Base-by-base conservation (phyloP, 35 echinoderm and acorn worm genomes). In the Lytechinus pictus region DNA sequence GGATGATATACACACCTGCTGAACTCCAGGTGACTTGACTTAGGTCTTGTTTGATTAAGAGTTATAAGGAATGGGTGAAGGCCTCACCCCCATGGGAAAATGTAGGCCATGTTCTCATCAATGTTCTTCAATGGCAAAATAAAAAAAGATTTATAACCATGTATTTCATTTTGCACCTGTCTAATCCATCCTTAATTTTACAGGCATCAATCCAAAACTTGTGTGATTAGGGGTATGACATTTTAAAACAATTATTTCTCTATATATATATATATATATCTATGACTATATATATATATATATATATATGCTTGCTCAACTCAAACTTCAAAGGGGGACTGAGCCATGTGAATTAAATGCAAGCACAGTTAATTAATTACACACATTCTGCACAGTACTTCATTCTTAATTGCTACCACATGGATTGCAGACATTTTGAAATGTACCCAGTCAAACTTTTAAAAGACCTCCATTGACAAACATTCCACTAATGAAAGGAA, bases 1-100 rank as follows among this genome's bases (percentile, higher is more conserved):
- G 21, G 66, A n/a, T 79, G 66, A 79, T 79, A 16, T n/a, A 24
- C 66, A 79, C 66, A 79, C 66, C 66, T 79, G 66, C 66, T 79
- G 66, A 79, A 79, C 66, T 79, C 66, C 66, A 79, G 66, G 66
- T 79, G 66, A 79, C 66, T 79, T 79, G 66, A 79, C 21, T 79
- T 24, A 7, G 21, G 66, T 24, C 66, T 79, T 79, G 66, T 79
- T 79, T 79, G 66, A 79, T 79, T 24, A 24, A 24, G 66, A 24
- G 66, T 24, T 79, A 58, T 58, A 79, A 79, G 12, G 66, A 7
- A 79, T 79, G 66, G 66, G n/a, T 79, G 12, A 79, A 24, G 66
- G 66, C 19, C 66, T 79, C 66, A 79, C 66, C 19, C 19, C 66
- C 66, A 24, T 19, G 12, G 33, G 8, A 79, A n/a, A 79, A 79